Evolutionary conservation across 2,797 vertebrate species (phyloP).

Genomic region (Chromis chromis): DNA sequence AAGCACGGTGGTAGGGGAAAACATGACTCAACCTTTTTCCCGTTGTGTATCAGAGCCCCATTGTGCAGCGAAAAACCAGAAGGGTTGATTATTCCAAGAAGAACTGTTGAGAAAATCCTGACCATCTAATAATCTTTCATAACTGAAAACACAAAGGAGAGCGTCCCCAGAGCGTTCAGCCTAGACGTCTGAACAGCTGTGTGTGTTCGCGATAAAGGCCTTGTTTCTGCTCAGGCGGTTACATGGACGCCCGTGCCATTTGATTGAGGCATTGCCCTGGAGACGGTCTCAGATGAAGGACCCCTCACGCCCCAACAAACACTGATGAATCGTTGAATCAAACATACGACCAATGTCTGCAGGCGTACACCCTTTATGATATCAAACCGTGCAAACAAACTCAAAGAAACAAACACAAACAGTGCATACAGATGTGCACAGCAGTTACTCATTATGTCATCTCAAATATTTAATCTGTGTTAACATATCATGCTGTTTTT

Average conservation of each 20-base stretch:
- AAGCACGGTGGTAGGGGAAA: background rate
- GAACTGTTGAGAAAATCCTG: slow-evolving; percentile 27
- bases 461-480: background rate
- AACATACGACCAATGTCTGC: slow-evolving; percentile 15
- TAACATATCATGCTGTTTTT: background rate
- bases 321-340: slow-evolving; percentile 15
- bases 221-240: slow-evolving; percentile 57
- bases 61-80: background rate
- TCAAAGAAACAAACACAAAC: background rate
- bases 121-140: slow-evolving; percentile 44
- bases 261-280: slow-evolving; percentile 47
- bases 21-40: background rate
- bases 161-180: slow-evolving; percentile 31
- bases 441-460: background rate
- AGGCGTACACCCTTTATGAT: slow-evolving; percentile 13
- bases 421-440: background rate
- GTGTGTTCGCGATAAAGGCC: slow-evolving; percentile 46
- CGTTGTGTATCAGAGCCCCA: background rate
- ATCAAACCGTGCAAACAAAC: background rate
- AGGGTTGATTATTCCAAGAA: background rate
- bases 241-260: slow-evolving; percentile 57
- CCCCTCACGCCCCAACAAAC: slow-evolving; percentile 28
- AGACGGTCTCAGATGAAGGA: slow-evolving; percentile 47
- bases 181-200: slow-evolving; percentile 23
- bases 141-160: slow-evolving; percentile 34